Base-by-base conservation (phyloP, 2,888 invertebrate genomes). In the Strigamia maritima region DNA sequence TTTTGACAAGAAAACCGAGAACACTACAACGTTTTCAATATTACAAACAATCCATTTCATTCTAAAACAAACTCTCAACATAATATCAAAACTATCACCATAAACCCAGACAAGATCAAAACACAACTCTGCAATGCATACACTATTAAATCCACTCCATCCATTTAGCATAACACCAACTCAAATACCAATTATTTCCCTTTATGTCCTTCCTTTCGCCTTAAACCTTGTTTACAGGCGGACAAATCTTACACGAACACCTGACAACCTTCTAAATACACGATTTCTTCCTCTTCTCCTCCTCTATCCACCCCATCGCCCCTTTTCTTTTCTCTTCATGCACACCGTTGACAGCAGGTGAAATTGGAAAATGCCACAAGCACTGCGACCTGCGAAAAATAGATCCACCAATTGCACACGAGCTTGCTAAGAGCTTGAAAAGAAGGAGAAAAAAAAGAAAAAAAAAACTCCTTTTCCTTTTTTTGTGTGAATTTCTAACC, bases 361-460 rank as follows among this genome's bases (percentile, higher is more conserved):
- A 60, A 60, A 60, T 60, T 60, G 60, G 60, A 60, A 44, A 60
- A 60, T 60, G 60, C 60, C 60, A 60, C 60, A 60, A 60, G 60
- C 19, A 60, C 60, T 60, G 60, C 24, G 60, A 60, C 60, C 60
- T 24, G 24, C 60, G 60, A 60, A 60, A 60, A 60, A 60, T 60
- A 60, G 60, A 60, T 60, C 24, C 60, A 60, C 60, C 60, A 60
- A 60, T 60, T 60, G 60, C 60, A 14, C 19, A 22, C 60, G 22
- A 24, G 60, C 60, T 24, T 60, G 22, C 22, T 24, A 24, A 60
- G 22, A 60, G 60, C 60, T 24, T 2, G 54, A 60, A 24, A 24
- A 60, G 22, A 60, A 60, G 14, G 14, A 40, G 14, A 14, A 40
- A 40, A 40, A 40, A 40, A 14, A 40, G 14, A 40, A 40, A 40